Base-by-base conservation (phyloP, 2,797 vertebrate genomes). In the Oreortyx pictus region DNA sequence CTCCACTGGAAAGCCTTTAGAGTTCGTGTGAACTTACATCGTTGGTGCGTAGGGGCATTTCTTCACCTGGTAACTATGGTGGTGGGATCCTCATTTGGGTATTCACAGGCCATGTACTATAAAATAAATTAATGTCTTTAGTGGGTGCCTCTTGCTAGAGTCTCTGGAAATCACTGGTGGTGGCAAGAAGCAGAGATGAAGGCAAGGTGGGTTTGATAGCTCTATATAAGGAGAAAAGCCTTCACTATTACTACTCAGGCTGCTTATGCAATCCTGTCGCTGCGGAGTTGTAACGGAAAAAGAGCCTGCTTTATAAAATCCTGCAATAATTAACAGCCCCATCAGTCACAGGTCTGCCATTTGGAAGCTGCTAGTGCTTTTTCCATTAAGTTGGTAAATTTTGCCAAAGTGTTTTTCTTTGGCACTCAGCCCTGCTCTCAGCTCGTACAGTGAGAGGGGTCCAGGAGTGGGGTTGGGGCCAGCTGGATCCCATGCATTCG, bases 361-460 rank as follows among this genome's bases (percentile, higher is more conserved):
- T 95, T 95, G 93, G 93, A 95, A 96, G 89, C 92, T 12, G 31
- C 70, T 83, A 88, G 97, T 92, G 92, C 92, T 94, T 97, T 97
- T 97, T 96, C 96, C 96, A 97, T 93, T 96, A 95, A 88, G 88
- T 75, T 88, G 91, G 95, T 95, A 46, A 73, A 73, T 75, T 94
- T 93, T 94, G 96, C 95, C 94, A 96, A 93, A 96, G 76, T 95
- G 94, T 92, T 93, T 96, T 86, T 93, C 93, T 94, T 79, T 96
- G 95, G 94, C 91, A 15, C 49, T 19, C 0, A 0, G 85, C 86
- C 92, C 61, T 0, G 0, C 64, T 90, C 67, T 85, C 87, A 4
- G 1, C 57, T 91, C 76, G 22, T 68, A 86, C 3, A 11, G 81
- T 14, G 46, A 0, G 5, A 92, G 82, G 80, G 92, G 93, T 92